These are phyloP conservation scores for Drosophila tanythrix DNA, from an alignment of 2,888 invertebrate genomes.

Conservation along the genomic window DNA sequence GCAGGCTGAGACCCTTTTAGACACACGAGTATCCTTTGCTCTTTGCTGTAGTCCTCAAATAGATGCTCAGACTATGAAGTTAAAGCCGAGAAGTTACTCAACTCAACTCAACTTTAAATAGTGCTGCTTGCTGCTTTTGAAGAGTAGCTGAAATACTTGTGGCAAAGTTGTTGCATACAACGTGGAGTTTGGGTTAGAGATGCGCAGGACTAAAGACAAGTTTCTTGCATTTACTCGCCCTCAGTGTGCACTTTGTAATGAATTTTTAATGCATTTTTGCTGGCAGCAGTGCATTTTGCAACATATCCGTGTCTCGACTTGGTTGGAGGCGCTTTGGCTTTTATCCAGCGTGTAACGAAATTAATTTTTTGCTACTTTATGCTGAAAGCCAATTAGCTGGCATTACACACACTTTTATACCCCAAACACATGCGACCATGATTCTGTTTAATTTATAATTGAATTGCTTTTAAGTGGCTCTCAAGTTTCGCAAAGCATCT, in stretches of 20 bases:
- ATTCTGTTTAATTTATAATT: slow-evolving; percentile 67
- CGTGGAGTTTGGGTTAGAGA: neutral
- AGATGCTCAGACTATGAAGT: neutral
- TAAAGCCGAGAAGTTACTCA: neutral
- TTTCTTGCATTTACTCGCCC: slow-evolving; percentile 50
- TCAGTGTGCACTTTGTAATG: slow-evolving; percentile 58
- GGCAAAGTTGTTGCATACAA: slow-evolving; percentile 26
- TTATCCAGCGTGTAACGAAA: slow-evolving; percentile 45
- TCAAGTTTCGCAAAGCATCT: slow-evolving; percentile 39
- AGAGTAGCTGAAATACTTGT: slow-evolving; percentile 14
- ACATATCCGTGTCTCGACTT: slow-evolving; percentile 7
- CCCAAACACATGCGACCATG: slow-evolving; percentile 36
- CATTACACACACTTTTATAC: slow-evolving; percentile 46
- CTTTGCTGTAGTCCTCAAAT: slow-evolving; percentile 9
- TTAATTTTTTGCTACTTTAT: slow-evolving; percentile 53
- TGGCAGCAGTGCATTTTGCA: slow-evolving; percentile 34
- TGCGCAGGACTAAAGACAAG: slow-evolving; percentile 44
- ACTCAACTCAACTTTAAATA: neutral
- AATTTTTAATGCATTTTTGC: slow-evolving; percentile 70
- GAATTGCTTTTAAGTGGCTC: slow-evolving; percentile 66
- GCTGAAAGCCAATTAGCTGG: slow-evolving; percentile 53
- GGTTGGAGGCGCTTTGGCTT: slow-evolving; percentile 1
- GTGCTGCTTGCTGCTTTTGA: neutral
- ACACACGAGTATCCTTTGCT: slow-evolving; percentile 30
- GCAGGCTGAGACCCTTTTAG: slow-evolving; percentile 56